phyloP scores from a whole-genome alignment of 2,888 invertebrate genomes.

The Cephalotes varians region DNA sequence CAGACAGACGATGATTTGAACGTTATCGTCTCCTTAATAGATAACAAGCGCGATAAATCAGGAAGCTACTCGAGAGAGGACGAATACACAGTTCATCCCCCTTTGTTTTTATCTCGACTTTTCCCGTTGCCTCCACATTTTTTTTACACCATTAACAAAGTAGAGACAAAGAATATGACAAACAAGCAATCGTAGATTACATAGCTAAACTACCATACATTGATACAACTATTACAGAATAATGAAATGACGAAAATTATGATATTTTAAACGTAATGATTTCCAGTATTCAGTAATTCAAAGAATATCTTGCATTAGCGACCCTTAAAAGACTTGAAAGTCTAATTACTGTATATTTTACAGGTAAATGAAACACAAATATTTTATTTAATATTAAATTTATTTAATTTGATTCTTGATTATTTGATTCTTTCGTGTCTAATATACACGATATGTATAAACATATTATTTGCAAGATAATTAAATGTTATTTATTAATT shows the following conservation, averaged over 20 bases:
- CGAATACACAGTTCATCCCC: background rate
- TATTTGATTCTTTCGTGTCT: background rate
- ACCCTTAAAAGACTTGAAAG: background rate
- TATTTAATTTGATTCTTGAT: constrained; percentile 1
- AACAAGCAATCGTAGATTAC: background rate
- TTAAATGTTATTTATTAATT: background rate
- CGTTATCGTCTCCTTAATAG: constrained; percentile 23
- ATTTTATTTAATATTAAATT: background rate
- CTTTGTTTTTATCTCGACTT: background rate
- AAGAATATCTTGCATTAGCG: background rate
- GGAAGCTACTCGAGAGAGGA: background rate
- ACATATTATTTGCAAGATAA: background rate
- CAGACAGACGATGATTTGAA: constrained; percentile 22
- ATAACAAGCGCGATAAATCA: constrained; percentile 26
- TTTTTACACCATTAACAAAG: background rate
- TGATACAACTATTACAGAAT: background rate
- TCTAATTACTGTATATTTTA: background rate
- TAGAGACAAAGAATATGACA: background rate
- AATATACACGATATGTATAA: background rate
- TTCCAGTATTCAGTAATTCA: background rate
- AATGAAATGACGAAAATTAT: background rate
- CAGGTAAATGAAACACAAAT: background rate
- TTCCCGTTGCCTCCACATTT: background rate
- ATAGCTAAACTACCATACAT: background rate
- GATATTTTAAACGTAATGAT: background rate